Percentiles rank a stretch among this genome's conserved stretches.
phyloP scores from a whole-genome alignment of 2,113 vertebrate species.

The Vimba vimba region DNA sequence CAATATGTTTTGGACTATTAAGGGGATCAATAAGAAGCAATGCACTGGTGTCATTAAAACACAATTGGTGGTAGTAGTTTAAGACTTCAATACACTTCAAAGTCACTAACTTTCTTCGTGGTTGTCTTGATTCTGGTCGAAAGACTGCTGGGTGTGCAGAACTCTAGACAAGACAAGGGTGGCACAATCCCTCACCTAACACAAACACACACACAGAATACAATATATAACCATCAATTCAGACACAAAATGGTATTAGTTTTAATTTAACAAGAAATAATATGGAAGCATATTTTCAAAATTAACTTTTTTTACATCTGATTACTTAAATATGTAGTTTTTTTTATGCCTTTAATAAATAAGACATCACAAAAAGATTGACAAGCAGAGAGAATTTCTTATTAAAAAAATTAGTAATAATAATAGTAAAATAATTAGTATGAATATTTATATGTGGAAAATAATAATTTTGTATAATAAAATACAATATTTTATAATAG shows the following conservation, averaged over 20 bases:
- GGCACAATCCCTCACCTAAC: conserved; percentile 90
- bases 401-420: too few species aligned
- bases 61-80: not conserved
- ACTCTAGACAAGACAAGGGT: conserved; percentile 91
- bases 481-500: too few species aligned
- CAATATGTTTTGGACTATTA: not conserved
- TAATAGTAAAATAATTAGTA: too few species aligned
- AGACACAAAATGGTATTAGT: not conserved
- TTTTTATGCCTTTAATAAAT: too few species aligned
- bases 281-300: not conserved
- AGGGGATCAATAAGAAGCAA: conserved; percentile 6
- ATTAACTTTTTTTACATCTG: too few species aligned
- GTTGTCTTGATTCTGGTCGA: conserved; percentile 91
- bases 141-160: conserved; percentile 86
- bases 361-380: too few species aligned
- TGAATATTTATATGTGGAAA: too few species aligned
- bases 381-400: too few species aligned
- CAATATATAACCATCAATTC: too few species aligned
- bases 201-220: conserved; percentile 39
- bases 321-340: too few species aligned
- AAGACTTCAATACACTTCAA: not conserved
- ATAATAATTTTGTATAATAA: too few species aligned
- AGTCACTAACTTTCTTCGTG: conserved; percentile 87
- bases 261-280: not conserved
- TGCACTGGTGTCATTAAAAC: not conserved